Conservation (phyloP, 2,888 invertebrate species). For the Ischnus inquisitorius region DNA sequence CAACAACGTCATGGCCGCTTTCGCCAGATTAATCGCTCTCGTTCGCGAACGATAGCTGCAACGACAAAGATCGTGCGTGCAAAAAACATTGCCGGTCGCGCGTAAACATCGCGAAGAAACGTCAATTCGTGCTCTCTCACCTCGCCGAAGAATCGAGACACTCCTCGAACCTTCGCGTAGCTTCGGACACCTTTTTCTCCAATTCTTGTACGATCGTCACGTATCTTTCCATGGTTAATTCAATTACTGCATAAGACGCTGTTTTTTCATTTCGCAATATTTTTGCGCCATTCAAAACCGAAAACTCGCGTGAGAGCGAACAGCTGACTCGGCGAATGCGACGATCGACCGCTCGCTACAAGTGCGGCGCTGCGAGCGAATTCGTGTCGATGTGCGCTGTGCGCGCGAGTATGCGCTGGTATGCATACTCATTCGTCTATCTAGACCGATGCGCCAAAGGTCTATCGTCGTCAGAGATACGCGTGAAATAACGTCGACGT, state of each 20-base stretch:
- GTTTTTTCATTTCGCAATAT: not conserved
- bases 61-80: slow-evolving; percentile 1
- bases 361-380: no score
- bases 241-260: slow-evolving; percentile 21
- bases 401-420: no score
- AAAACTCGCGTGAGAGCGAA: not conserved
- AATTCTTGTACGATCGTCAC: slow-evolving; percentile 51
- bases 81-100: not conserved
- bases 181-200: slow-evolving; percentile 33
- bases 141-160: slow-evolving; percentile 47
- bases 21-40: slow-evolving; percentile 20
- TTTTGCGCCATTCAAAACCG: not conserved
- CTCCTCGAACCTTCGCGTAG: slow-evolving; percentile 36
- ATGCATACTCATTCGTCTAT: no score
- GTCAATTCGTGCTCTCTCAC: not conserved
- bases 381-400: not conserved
- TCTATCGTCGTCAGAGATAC: slow-evolving; percentile 37
- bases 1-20: slow-evolving; percentile 13
- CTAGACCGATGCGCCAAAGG: not conserved
- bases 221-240: slow-evolving; percentile 48
- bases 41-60: slow-evolving; percentile 6
- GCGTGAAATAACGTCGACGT: slow-evolving; percentile 56
- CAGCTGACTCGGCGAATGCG: not conserved
- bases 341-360: not conserved
- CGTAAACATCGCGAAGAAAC: not conserved